These are phyloP conservation scores for Enteromius treurensis DNA, from an alignment of 2,797 vertebrate genomes.

Conservation along the genomic window DNA sequence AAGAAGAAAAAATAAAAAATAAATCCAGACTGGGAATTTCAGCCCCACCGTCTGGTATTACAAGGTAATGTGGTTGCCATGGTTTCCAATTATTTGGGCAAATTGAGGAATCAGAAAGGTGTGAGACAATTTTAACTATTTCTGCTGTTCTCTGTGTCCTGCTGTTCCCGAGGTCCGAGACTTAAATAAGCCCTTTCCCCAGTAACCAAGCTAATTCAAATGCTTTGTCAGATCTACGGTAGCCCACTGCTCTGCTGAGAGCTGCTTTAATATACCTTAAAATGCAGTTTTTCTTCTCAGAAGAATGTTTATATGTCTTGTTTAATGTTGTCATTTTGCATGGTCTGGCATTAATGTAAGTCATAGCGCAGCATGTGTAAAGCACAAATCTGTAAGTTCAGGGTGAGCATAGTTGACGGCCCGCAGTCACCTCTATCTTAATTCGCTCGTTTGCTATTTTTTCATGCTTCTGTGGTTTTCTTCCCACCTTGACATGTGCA, in stretches of 20 bases:
- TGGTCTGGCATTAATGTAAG: neutral
- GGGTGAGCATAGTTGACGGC: neutral
- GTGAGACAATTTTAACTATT: conserved; percentile 32
- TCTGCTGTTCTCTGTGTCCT: neutral
- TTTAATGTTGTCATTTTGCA: neutral
- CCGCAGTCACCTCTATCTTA: conserved; percentile 9
- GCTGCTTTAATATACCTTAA: conserved; percentile 7
- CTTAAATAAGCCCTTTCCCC: conserved; percentile 7
- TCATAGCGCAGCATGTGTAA: conserved; percentile 4
- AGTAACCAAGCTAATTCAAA: conserved; percentile 28
- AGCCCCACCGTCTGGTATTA: conserved; percentile 7
- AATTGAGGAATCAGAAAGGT: conserved; percentile 39
- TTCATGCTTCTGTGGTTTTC: conserved; percentile 6
- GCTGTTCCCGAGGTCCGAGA: neutral
- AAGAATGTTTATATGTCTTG: neutral
- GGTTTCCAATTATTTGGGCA: conserved; percentile 43
- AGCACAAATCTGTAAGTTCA: conserved; percentile 4
- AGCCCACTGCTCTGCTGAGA: conserved; percentile 5
- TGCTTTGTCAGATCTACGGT: neutral
- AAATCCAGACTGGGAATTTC: conserved; percentile 38
- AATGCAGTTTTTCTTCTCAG: neutral
- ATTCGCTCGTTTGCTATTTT: conserved; percentile 6
- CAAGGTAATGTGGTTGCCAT: conserved; percentile 36
- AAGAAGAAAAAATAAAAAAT: neutral
- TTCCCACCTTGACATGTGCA: conserved; percentile 29